Percentiles rank a stretch among this genome's conserved stretches.
These are phyloP conservation scores for Drosophila kambysellisi DNA, from an alignment of 2,888 invertebrate species.

Conservation along the genomic window DNA sequence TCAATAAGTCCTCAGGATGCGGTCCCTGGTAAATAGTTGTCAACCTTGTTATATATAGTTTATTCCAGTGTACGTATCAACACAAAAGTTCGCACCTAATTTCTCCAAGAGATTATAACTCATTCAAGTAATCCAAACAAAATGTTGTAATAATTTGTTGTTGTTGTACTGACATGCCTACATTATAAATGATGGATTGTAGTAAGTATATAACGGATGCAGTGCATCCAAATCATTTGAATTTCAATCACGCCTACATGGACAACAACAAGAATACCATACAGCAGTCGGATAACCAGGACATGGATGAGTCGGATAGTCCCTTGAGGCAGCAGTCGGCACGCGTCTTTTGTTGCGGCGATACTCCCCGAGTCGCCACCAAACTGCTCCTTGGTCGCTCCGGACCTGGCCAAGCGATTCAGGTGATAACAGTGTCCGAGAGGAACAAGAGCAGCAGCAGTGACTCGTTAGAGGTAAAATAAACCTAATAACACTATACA, in stretches of 20 bases:
- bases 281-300: conserved; percentile 60
- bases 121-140: conserved; percentile 18
- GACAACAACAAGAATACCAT: conserved; percentile 67
- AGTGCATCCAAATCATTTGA: conserved; percentile 65
- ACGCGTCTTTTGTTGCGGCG: conserved; percentile 84
- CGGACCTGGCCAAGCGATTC: conserved; percentile 91
- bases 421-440: conserved; percentile 87
- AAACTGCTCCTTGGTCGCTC: conserved; percentile 61
- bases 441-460: conserved; percentile 47
- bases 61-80: conserved; percentile 79
- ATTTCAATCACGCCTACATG: conserved; percentile 86
- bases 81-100: conserved; percentile 35
- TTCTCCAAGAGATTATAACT: conserved; percentile 17
- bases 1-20: neutral
- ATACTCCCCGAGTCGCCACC: conserved; percentile 58
- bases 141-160: conserved; percentile 50
- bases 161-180: conserved; percentile 63
- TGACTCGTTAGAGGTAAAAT: conserved; percentile 47
- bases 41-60: conserved; percentile 6
- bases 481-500: neutral
- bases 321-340: conserved; percentile 80
- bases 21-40: neutral
- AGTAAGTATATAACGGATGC: conserved; percentile 84
- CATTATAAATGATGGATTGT: conserved; percentile 46
- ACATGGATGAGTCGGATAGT: conserved; percentile 84